Evolutionary conservation across 2,113 vertebrate genomes (phyloP).

Genomic region (Cephalopterus ornatus): DNA sequence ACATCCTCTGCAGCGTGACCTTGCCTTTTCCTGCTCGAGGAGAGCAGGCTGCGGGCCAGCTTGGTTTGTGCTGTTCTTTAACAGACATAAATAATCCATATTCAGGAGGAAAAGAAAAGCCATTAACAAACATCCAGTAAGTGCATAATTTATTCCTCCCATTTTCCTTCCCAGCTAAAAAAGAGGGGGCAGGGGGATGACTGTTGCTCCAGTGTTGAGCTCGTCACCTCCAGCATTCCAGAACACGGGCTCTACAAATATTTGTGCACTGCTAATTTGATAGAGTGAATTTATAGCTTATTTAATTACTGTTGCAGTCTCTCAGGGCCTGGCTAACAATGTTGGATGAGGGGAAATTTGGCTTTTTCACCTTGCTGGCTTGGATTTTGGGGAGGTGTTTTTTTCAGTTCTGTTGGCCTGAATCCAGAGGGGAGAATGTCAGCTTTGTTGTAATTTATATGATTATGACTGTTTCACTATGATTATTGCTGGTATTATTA

Average conservation of each 20-base stretch:
- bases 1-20: background rate
- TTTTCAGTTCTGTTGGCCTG: accelerated
- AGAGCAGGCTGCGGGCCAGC: background rate
- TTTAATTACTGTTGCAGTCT: background rate
- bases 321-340: background rate
- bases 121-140: background rate
- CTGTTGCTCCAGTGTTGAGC: background rate
- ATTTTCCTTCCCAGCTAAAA: background rate
- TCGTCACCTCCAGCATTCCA: background rate
- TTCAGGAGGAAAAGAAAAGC: background rate
- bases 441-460: background rate
- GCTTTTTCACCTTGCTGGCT: background rate
- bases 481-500: background rate
- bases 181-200: background rate
- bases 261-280: background rate
- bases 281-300: background rate
- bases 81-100: background rate
- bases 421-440: background rate
- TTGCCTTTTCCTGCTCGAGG: background rate
- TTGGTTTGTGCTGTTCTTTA: too few species aligned
- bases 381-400: background rate
- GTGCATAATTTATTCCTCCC: background rate
- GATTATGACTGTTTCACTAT: background rate
- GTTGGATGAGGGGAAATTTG: background rate
- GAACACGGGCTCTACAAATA: background rate